Evolutionary conservation across 2,888 invertebrate genomes (phyloP), one percentile per base, ranked within the genome.

Genomic region (Apotomis turbidana): DNA sequence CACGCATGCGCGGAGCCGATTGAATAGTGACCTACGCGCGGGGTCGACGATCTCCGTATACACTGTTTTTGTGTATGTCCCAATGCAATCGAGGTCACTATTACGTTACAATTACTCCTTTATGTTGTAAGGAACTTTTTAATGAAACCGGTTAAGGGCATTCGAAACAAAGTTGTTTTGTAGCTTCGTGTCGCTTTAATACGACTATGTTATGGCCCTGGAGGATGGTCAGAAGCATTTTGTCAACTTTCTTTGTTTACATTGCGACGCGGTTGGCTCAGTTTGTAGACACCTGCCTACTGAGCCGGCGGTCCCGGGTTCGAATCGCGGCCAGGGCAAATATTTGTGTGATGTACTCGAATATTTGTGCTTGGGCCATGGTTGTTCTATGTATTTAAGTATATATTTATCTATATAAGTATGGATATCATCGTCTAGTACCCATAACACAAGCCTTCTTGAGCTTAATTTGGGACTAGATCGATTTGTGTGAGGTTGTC

Each of bases 31-130:
- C 76, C 79, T 80, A 68, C 52, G 62, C 62, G 64, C 62, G 75
- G 74, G 84, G 80, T 83, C 84, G 75, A 73, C 78, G 85, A 83
- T 82, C 86, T 78, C 76, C 59, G 73, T 71, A 74, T 78, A 73
- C 78, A 78, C 74, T 75, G 76, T 72, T 70, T 68, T 68, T 72
- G 58, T 72, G 60, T 49, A 46, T 55, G 62, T 13, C 61, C 52
- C 36, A 67, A 57, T 71, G 67, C 61, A 71, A 57, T 59, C 51
- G 71, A 71, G 71, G 71, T 71, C 71, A 71, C 61, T 62, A 55
- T 69, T 66, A 66, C 66, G 58, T 51, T 54, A 49, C 46, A 4
- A 58, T 44, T 57, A 70, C 71, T 15, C 54, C 13, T 52, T 36
- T 41, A 41, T 41, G 55, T 6, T 57, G 66, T 15, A 27, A 44